Conservation (phyloP, 2,797 vertebrate genomes). For the Rhinichthys osculus region DNA sequence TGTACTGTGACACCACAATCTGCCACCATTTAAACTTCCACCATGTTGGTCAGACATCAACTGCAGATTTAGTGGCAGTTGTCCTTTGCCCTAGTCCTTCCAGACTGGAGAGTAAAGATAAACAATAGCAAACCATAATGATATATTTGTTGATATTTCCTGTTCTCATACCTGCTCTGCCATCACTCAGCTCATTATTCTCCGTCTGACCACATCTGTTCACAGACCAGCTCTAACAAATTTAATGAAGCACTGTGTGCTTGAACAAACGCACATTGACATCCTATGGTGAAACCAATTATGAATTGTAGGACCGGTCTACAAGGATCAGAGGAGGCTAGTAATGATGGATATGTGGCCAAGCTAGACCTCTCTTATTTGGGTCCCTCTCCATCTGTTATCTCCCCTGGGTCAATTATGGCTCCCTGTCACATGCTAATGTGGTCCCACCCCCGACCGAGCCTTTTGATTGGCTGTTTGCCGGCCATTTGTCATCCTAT, state of each 20-base stretch:
- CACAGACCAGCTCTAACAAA: conserved; percentile 14
- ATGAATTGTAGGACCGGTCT: conserved; percentile 32
- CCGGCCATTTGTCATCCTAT: conserved; percentile 49
- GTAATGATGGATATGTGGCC: conserved; percentile 52
- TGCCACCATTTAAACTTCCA: conserved; percentile 24
- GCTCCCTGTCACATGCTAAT: conserved; percentile 48
- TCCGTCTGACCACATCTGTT: conserved; percentile 53
- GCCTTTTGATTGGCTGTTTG: conserved; percentile 52
- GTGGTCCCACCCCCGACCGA: conserved; percentile 26
- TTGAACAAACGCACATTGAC: conserved; percentile 35
- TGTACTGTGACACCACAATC: conserved; percentile 45
- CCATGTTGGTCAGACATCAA: conserved; percentile 8
- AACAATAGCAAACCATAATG: neutral
- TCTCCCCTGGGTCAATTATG: conserved; percentile 47
- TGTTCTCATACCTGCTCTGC: neutral
- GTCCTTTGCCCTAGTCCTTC: neutral
- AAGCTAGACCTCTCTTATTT: conserved; percentile 38
- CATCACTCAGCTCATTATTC: conserved; percentile 29
- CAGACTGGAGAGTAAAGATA: neutral
- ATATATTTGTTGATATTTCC: conserved; percentile 11
- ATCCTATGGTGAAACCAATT: conserved; percentile 43
- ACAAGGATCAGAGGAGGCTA: conserved; percentile 39
- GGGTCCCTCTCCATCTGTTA: conserved; percentile 52
- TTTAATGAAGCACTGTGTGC: conserved; percentile 40
- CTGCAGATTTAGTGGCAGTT: neutral